Conservation (phyloP, 2,113 vertebrate genomes). For the Menidia beryllina region DNA sequence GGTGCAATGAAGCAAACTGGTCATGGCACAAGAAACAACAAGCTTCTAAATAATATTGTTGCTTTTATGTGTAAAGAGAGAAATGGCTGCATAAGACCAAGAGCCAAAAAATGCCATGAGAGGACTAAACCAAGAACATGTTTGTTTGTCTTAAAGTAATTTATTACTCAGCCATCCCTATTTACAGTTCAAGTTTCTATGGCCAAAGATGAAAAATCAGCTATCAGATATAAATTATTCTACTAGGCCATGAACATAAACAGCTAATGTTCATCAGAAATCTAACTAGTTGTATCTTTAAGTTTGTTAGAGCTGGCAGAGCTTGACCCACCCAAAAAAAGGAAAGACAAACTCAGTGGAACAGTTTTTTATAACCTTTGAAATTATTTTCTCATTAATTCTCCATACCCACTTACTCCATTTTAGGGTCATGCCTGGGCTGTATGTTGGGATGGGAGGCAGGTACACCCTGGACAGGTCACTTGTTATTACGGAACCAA, state of each 20-base stretch:
- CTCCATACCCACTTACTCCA: too few species aligned
- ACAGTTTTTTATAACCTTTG: too few species aligned
- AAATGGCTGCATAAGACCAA: neutral
- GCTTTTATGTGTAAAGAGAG: neutral
- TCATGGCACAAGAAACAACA: neutral
- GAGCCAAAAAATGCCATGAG: neutral
- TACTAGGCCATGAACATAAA: too few species aligned
- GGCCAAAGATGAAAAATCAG: neutral
- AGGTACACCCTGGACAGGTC: too few species aligned
- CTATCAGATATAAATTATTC: too few species aligned
- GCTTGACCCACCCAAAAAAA: too few species aligned
- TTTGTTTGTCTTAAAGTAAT: neutral
- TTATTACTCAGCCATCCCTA: too few species aligned
- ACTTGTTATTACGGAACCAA: too few species aligned
- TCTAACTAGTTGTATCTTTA: neutral
- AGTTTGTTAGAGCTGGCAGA: neutral
- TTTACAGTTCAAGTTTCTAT: neutral
- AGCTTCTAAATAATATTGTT: slow-evolving; percentile 7
- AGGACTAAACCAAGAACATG: neutral
- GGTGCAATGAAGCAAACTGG: slow-evolving; percentile 1
- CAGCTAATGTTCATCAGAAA: neutral
- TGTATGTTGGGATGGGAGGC: too few species aligned
- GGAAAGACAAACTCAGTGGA: too few species aligned
- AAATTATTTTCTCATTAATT: too few species aligned
- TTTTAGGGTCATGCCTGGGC: too few species aligned